A percentile compares a stretch with the other conserved stretches of the same genome.
These are phyloP conservation scores for Sciaenops ocellatus DNA, from an alignment of 2,797 vertebrate genomes.

Conservation along the genomic window DNA sequence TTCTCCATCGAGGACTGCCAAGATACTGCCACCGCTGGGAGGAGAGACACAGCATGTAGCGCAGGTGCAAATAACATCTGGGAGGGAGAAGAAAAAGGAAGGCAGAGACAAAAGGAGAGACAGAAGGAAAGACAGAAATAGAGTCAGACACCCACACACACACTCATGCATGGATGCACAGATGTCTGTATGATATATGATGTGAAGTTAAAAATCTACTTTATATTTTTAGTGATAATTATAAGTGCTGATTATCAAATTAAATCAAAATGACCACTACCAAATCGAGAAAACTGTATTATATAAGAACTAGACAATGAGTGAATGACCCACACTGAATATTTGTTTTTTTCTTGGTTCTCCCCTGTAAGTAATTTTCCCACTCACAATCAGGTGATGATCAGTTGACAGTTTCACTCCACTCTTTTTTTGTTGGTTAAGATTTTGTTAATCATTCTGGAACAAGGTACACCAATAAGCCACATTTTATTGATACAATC, in stretches of 20 bases:
- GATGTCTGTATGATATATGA: neutral
- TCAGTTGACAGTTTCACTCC: neutral
- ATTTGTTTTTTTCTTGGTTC: too few species aligned
- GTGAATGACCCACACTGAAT: too few species aligned
- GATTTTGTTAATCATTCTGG: neutral
- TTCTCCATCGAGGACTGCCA: conserved; percentile 41
- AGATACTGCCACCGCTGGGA: conserved; percentile 34
- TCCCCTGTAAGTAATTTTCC: neutral
- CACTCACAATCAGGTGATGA: neutral
- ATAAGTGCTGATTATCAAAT: neutral
- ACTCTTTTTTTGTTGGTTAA: neutral
- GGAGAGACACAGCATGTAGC: conserved; percentile 30
- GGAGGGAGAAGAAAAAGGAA: conserved; percentile 34
- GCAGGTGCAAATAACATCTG: conserved; percentile 64
- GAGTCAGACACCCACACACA: conserved; percentile 10
- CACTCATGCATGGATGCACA: conserved; percentile 7
- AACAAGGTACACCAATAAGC: neutral
- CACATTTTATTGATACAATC: neutral
- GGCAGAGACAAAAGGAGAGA: conserved; percentile 11
- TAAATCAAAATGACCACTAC: neutral
- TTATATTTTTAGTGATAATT: neutral
- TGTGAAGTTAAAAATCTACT: conserved; percentile 4
- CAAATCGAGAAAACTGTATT: neutral
- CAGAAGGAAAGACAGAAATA: conserved; percentile 21
- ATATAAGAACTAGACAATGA: too few species aligned